A percentile compares a stretch with the other conserved stretches of the same genome.
phyloP scores from a whole-genome alignment of 2,797 vertebrate genomes.

The Garrulus glandarius region DNA sequence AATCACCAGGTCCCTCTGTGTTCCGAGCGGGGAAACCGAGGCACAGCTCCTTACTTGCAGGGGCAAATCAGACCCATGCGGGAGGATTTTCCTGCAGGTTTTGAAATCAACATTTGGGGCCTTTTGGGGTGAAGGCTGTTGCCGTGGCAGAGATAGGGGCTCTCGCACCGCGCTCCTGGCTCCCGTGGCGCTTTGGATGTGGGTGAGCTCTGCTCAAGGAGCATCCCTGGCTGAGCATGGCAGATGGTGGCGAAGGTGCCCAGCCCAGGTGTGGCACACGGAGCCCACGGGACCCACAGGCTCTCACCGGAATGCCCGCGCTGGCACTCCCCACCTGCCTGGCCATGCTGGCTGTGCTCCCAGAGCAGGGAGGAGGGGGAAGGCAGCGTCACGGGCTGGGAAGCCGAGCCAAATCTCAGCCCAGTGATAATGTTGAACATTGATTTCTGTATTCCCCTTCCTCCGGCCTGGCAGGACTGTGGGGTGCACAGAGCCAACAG shows the following conservation, averaged over 20 bases:
- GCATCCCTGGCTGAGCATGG: not conserved
- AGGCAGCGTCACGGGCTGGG: not conserved
- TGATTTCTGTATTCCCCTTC: not conserved
- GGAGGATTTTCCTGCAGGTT: not conserved
- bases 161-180: fast-evolving
- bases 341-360: not conserved
- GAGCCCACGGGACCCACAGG: fast-evolving
- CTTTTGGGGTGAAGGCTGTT: not conserved
- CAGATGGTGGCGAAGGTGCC: not conserved
- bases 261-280: fast-evolving
- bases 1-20: fast-evolving
- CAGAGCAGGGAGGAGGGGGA: not conserved
- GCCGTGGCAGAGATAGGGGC: fast-evolving
- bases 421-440: not conserved
- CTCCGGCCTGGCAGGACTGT: not conserved
- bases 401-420: not conserved
- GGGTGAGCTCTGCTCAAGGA: not conserved
- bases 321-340: not conserved
- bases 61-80: fast-evolving
- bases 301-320: fast-evolving
- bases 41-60: not conserved
- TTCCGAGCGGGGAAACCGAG: not conserved
- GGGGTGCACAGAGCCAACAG: not conserved
- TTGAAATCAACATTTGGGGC: not conserved
- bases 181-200: fast-evolving